Evolutionary conservation across 2,113 vertebrate genomes (phyloP).

Genomic region (Bubo scandiacus): DNA sequence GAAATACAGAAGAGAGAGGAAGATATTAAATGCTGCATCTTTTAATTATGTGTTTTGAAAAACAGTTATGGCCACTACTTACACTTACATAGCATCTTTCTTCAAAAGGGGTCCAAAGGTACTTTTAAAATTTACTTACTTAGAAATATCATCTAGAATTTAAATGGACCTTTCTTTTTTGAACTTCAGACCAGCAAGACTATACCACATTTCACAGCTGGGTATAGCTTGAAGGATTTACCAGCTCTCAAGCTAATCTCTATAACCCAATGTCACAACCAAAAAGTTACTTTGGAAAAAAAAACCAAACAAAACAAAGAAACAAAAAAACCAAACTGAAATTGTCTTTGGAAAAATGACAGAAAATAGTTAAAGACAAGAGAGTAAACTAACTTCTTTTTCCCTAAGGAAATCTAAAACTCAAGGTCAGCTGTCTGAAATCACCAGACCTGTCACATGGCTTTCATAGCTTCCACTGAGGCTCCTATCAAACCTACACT

Average conservation of each 20-base stretch:
- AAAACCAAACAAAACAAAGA: background rate
- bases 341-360: background rate
- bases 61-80: background rate
- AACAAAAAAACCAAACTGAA: rapidly evolving
- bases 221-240: background rate
- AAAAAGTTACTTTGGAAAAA: background rate
- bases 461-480: background rate
- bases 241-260: background rate
- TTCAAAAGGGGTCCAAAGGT: background rate
- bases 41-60: background rate
- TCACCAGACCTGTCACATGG: conserved; percentile 4
- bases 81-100: background rate
- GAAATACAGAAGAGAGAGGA: background rate
- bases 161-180: background rate
- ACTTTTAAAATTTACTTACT: background rate
- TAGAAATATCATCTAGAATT: background rate
- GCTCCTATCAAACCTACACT: background rate
- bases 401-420: conserved; percentile 9
- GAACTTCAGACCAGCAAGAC: background rate
- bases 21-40: background rate
- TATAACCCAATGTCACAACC: background rate
- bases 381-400: background rate
- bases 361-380: background rate
- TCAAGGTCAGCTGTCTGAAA: conserved; percentile 36
- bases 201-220: background rate